These are phyloP conservation scores for Drosophila hydei DNA, from an alignment of 1,140 invertebrate genomes.

Conservation along the genomic window DNA sequence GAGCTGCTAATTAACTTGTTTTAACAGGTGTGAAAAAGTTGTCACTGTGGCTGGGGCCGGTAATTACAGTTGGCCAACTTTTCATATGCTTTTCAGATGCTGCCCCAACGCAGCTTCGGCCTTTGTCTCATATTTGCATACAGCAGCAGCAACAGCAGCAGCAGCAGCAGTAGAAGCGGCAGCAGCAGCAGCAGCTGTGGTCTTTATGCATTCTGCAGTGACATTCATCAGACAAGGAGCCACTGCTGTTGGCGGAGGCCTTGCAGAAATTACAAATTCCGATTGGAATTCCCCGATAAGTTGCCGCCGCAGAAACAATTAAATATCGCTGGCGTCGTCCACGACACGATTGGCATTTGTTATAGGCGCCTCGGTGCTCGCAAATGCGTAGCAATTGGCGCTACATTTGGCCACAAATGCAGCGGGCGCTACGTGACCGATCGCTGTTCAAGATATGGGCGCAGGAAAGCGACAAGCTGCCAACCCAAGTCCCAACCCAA, in stretches of 20 bases:
- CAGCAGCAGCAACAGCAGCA: constrained; percentile 38
- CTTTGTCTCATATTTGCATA: constrained; percentile 74
- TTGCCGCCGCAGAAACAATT: constrained; percentile 77
- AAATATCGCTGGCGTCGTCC: constrained; percentile 79
- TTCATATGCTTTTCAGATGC: constrained; percentile 57
- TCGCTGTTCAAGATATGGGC: constrained; percentile 67
- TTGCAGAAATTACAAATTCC: constrained; percentile 80
- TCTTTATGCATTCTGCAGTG: constrained; percentile 64
- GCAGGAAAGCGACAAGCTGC: constrained; percentile 48
- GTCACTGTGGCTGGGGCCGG: constrained; percentile 48
- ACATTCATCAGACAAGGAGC: constrained; percentile 64
- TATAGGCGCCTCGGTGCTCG: constrained; percentile 78
- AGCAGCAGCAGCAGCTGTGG: constrained; percentile 11
- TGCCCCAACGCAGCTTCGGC: constrained; percentile 40
- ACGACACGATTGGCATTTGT: constrained; percentile 83
- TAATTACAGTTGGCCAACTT: constrained; percentile 82
- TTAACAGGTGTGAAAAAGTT: constrained; percentile 83
- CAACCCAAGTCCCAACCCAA: constrained; percentile 4
- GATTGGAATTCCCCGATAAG: constrained; percentile 82
- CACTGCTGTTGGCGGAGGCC: constrained; percentile 36
- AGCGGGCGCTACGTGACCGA: constrained; percentile 72
- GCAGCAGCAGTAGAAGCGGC: constrained; percentile 17
- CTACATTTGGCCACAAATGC: constrained; percentile 77
- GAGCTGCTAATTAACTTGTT: constrained; percentile 83
- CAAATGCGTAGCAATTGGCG: constrained; percentile 82